These are phyloP conservation scores for Parnassius orleans DNA, from an alignment of 2,888 invertebrate species.

Conservation along the genomic window DNA sequence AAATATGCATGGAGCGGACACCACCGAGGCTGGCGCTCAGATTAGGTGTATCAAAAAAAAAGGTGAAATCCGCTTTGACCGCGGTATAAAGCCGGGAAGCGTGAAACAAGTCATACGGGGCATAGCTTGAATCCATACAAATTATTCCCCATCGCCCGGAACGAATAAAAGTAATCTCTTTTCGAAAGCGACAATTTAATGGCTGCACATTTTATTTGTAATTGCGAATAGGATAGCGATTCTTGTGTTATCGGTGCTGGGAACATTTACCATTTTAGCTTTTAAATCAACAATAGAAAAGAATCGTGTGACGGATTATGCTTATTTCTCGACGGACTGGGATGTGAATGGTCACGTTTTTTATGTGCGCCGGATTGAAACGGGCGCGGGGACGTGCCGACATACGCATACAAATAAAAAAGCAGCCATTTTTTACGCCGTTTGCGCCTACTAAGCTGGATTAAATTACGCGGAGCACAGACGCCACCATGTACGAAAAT, in stretches of 20 bases:
- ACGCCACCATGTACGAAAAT: conserved; percentile 43
- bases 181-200: conserved; percentile 42
- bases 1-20: conserved; percentile 72
- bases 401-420: conserved; percentile 58
- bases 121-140: conserved; percentile 34
- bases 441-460: conserved; percentile 43
- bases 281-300: conserved; percentile 42
- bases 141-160: conserved; percentile 38
- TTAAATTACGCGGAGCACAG: conserved; percentile 55
- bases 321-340: conserved; percentile 52
- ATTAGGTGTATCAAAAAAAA: conserved; percentile 59
- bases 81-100: conserved; percentile 39
- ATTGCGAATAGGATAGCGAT: conserved; percentile 45
- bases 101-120: conserved; percentile 51
- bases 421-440: conserved; percentile 41
- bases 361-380: conserved; percentile 61
- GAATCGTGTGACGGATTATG: conserved; percentile 53
- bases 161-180: conserved; percentile 46
- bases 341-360: conserved; percentile 70
- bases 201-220: conserved; percentile 45
- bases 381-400: conserved; percentile 56
- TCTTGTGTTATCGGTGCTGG: conserved; percentile 35
- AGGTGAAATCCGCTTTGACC: conserved; percentile 48
- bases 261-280: conserved; percentile 43
- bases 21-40: conserved; percentile 50